Base-by-base conservation (phyloP, 2,797 vertebrate genomes). In the Ispidina lecontei region DNA sequence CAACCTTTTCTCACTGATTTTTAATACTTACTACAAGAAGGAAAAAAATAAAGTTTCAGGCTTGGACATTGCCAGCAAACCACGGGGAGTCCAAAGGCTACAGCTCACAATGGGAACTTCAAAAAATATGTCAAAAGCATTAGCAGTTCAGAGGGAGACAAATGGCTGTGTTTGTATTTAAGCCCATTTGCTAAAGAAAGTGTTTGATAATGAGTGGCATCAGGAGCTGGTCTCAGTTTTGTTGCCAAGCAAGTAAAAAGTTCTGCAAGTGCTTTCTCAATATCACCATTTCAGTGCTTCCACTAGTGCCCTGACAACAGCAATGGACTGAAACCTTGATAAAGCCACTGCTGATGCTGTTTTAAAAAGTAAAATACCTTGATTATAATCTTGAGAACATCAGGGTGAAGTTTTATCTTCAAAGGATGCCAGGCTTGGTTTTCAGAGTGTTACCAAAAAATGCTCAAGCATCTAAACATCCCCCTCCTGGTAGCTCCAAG, bases 91-190 rank as follows among this genome's bases (percentile, higher is more conserved):
- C 49, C 58, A 87, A 82, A 79, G 65, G 51, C 58, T 69, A 19
- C 82, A 82, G 78, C 29, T 84, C 6, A 5, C 1, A 14, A 68
- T 74, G 63, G 67, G 47, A 91, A 87, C 59, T 79, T 76, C 52
- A 89, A 73, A 90, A 90, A 86, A n/a, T 16, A 47, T 33, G 75
- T 67, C 84, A 90, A 85, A 91, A 81, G 49, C 78, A 91, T 90
- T 78, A 91, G 49, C 22, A 58, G 90, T 21, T 80, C 52, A 68
- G 76, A 76, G 54, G 51, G 60, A 83, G 70, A 89, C 6, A 7
- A 79, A 69, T 41, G 83, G 43, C 59, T 35, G 12, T 8, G 35
- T 63, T 43, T 7, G 7, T 60, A 58, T 44, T 71, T 56, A 55
- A 90, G 56, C 19, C 37, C 64, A 46, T 77, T 58, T 75, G 75